phyloP scores from a whole-genome alignment of 1,140 invertebrate species.

The Rhizoglyphus robini region DNA sequence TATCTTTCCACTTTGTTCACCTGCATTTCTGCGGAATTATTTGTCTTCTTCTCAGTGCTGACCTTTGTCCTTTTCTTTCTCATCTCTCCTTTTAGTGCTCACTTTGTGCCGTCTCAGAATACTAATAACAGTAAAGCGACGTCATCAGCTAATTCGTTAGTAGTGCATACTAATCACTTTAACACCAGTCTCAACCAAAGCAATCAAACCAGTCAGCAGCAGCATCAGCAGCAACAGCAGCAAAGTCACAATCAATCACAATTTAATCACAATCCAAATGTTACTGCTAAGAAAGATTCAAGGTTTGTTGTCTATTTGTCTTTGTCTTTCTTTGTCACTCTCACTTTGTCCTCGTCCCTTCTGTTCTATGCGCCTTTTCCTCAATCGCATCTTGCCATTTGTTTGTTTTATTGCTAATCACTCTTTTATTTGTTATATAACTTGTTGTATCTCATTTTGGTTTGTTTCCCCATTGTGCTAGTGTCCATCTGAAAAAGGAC shows the following conservation, averaged over 20 bases:
- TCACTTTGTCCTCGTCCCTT: neutral
- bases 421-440: no score
- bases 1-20: neutral
- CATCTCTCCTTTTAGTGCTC: constrained; percentile 7
- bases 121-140: neutral
- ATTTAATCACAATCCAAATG: neutral
- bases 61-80: neutral
- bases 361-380: neutral
- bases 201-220: neutral
- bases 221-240: neutral
- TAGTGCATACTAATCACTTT: neutral
- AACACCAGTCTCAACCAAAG: neutral
- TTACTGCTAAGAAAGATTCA: neutral
- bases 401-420: no score
- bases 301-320: neutral
- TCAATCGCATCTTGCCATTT: neutral
- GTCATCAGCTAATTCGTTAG: neutral
- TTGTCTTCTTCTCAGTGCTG: neutral
- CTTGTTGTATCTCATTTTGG: no score
- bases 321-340: neutral
- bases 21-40: neutral
- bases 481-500: constrained; percentile 27
- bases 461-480: constrained; percentile 1
- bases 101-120: constrained; percentile 15
- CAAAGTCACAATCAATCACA: neutral